Evolutionary conservation across 35 echinoderm and acorn worm genomes (phyloP).

Genomic region (Lytechinus pictus): DNA sequence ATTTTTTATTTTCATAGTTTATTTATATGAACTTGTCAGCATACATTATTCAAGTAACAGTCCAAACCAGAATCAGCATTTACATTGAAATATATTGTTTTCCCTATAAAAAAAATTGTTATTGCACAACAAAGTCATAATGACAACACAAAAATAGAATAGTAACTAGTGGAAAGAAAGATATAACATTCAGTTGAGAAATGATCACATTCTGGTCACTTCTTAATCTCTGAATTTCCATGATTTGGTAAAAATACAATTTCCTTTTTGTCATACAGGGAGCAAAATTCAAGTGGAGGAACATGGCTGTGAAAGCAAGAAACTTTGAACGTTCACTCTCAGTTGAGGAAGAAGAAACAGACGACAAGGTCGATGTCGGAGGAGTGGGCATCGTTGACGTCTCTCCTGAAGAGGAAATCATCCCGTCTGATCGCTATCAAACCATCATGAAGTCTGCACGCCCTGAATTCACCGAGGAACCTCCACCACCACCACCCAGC

Average conservation of each 20-base stretch:
- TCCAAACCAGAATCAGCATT: too few species aligned
- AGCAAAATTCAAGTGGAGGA: slow-evolving; percentile 36
- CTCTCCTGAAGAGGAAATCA: not conserved
- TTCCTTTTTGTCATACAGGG: not conserved
- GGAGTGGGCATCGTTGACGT: not conserved
- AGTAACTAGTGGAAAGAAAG: not conserved
- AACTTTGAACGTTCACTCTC: slow-evolving; percentile 26
- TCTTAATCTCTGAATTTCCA: not conserved
- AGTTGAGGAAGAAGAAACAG: not conserved
- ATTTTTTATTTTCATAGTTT: too few species aligned
- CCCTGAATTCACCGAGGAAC: not conserved
- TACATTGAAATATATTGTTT: too few species aligned
- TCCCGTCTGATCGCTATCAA: not conserved
- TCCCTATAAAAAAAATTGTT: too few species aligned
- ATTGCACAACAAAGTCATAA: not conserved
- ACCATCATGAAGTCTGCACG: not conserved
- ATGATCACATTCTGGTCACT: not conserved
- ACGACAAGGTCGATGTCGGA: not conserved
- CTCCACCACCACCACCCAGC: not conserved
- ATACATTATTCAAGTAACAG: too few species aligned
- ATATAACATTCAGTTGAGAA: too few species aligned
- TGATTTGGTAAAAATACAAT: not conserved
- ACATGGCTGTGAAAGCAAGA: slow-evolving; percentile 32
- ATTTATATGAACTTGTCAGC: too few species aligned
- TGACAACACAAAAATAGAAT: not conserved